These are phyloP conservation scores for Drosophila mercatorum DNA, from an alignment of 2,888 invertebrate species.

Conservation along the genomic window DNA sequence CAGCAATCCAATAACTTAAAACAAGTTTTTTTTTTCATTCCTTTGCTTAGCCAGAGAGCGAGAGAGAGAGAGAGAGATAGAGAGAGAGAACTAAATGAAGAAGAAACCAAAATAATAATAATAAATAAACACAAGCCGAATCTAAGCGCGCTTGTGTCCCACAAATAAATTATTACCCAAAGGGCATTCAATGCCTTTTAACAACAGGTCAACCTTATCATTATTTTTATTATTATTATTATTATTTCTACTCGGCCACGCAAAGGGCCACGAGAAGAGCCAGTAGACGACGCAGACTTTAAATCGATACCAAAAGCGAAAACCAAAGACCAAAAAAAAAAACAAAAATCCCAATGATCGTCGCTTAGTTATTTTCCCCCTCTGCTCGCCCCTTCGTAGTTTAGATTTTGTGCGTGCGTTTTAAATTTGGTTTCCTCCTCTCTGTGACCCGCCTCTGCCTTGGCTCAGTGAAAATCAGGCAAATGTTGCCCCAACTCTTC, in stretches of 20 bases:
- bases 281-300: slow-evolving; percentile 30
- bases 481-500: slow-evolving; percentile 61
- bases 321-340: slow-evolving; percentile 42
- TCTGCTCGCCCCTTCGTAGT: slow-evolving; percentile 23
- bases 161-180: slow-evolving; percentile 81
- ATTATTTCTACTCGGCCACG: slow-evolving; percentile 68
- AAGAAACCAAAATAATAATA: slow-evolving; percentile 52
- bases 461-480: slow-evolving; percentile 66
- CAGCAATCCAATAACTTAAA: slow-evolving; percentile 72
- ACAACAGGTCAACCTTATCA: slow-evolving; percentile 83
- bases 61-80: slow-evolving; percentile 3
- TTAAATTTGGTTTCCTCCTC: slow-evolving; percentile 60
- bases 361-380: slow-evolving; percentile 59
- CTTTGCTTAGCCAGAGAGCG: slow-evolving; percentile 8
- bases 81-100: slow-evolving; percentile 26
- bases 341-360: slow-evolving; percentile 74
- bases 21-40: slow-evolving; percentile 48
- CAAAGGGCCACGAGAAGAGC: slow-evolving; percentile 41
- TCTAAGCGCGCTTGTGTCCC: slow-evolving; percentile 75
- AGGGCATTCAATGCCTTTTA: slow-evolving; percentile 82
- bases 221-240: slow-evolving; percentile 81
- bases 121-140: slow-evolving; percentile 63
- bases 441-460: slow-evolving; percentile 8
- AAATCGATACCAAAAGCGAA: slow-evolving; percentile 63
- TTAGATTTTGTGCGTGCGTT: slow-evolving; percentile 74